Percentiles rank a stretch among this genome's conserved stretches.
Evolutionary conservation across 2,888 invertebrate species (phyloP).

Genomic region (Ypsolopha sequella): DNA sequence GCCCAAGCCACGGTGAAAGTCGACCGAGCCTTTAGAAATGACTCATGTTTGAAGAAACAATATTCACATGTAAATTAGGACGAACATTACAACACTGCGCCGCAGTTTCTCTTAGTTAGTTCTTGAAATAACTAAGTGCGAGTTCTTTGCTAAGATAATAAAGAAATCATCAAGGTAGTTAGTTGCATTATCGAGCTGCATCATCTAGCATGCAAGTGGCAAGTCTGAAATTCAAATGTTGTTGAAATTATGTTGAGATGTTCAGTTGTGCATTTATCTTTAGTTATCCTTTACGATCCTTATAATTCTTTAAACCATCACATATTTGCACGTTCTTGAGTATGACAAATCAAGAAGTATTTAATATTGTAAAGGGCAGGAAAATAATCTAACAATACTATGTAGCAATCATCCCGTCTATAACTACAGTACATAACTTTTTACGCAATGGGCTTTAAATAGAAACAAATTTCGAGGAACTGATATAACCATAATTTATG

Average conservation of each 20-base stretch:
- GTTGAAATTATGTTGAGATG: too few relatives aligned
- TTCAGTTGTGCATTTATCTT: not conserved
- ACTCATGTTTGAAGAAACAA: slow-evolving; percentile 55
- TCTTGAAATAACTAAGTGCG: not conserved
- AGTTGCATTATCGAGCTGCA: too few relatives aligned
- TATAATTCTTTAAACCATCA: not conserved
- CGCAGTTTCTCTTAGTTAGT: slow-evolving; percentile 26
- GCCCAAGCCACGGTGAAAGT: slow-evolving; percentile 56
- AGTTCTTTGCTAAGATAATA: not conserved
- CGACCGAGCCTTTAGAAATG: slow-evolving; percentile 45
- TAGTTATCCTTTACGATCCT: not conserved
- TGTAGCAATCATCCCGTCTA: too few relatives aligned
- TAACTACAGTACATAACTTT: too few relatives aligned
- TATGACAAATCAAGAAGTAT: too few relatives aligned
- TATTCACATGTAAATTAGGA: slow-evolving; percentile 57
- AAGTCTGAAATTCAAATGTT: too few relatives aligned
- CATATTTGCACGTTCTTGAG: not conserved
- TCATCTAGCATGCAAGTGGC: too few relatives aligned
- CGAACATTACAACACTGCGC: slow-evolving; percentile 25
- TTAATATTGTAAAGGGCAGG: too few relatives aligned
- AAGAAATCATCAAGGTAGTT: too few relatives aligned
- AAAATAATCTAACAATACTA: too few relatives aligned
- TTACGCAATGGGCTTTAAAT: not conserved
- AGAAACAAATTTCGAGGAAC: not conserved
- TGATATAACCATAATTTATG: too few relatives aligned